These are phyloP conservation scores for Boloria selene DNA, from an alignment of 2,888 invertebrate genomes.

Conservation along the genomic window DNA sequence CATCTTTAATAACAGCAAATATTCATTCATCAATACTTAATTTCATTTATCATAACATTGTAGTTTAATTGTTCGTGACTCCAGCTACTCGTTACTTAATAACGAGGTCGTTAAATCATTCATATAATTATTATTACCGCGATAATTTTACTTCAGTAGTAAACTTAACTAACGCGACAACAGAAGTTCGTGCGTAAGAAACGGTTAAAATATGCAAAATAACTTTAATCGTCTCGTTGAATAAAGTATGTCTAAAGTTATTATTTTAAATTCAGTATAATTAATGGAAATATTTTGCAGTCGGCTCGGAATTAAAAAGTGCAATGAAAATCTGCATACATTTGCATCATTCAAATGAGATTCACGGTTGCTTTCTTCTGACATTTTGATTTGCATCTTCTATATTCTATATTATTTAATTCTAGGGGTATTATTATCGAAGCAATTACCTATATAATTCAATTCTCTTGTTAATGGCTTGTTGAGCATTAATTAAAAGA, in stretches of 20 bases:
- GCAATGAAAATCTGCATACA: constrained; percentile 23
- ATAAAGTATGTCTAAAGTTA: neutral
- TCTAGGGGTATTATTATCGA: no score
- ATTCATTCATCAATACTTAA: no score
- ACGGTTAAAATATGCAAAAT: neutral
- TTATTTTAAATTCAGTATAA: constrained; percentile 14
- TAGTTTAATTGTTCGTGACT: neutral
- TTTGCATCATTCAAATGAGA: constrained; percentile 30
- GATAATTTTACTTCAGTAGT: neutral
- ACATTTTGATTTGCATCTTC: constrained; percentile 13
- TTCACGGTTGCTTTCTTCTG: constrained; percentile 12
- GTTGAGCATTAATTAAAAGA: no score
- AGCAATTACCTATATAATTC: no score
- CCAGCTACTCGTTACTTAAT: neutral
- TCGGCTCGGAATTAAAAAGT: constrained; percentile 21
- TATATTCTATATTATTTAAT: constrained; percentile 7
- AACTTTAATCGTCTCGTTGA: neutral
- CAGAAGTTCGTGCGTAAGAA: neutral
- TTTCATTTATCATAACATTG: no score
- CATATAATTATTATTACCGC: neutral
- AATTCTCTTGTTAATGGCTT: no score
- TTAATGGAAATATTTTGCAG: constrained; percentile 23
- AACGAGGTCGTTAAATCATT: neutral
- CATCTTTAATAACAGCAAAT: no score
- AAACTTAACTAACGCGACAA: no score